phyloP scores from a whole-genome alignment of 37 sponge, comb jelly and placozoan species.

The Chondrosia reniformis region DNA sequence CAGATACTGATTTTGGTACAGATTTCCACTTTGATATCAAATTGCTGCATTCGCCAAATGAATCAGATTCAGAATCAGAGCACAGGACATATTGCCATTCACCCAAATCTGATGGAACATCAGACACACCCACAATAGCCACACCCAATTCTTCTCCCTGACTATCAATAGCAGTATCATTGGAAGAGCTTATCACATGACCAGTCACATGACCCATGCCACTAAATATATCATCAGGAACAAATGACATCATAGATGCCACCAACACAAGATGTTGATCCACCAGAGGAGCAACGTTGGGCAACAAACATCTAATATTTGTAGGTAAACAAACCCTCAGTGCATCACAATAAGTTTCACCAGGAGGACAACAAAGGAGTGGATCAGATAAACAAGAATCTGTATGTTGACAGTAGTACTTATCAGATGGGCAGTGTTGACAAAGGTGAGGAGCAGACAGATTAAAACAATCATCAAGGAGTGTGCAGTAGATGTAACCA shows the following conservation, averaged over 20 bases:
- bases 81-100: constrained; percentile 74
- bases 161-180: constrained; percentile 41
- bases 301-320: constrained; percentile 35
- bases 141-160: constrained; percentile 69
- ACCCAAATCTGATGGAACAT: constrained; percentile 19
- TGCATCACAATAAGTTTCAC: constrained; percentile 38
- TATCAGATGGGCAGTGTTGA: constrained; percentile 46
- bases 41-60: constrained; percentile 17
- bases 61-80: constrained; percentile 8
- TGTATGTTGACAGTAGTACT: constrained; percentile 35
- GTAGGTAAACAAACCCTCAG: constrained; percentile 39
- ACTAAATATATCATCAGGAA: not conserved
- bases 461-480: constrained; percentile 37
- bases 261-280: constrained; percentile 27
- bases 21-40: constrained; percentile 25
- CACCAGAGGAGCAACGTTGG: constrained; percentile 65
- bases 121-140: constrained; percentile 37
- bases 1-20: constrained; percentile 17
- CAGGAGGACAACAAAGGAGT: constrained; percentile 35
- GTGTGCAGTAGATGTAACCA: constrained; percentile 50
- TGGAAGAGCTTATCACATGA: constrained; percentile 45
- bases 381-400: constrained; percentile 35
- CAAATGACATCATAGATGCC: constrained; percentile 21
- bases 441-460: constrained; percentile 49
- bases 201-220: constrained; percentile 51